Conservation (phyloP, 2,113 vertebrate species). For the Alosa alosa region DNA sequence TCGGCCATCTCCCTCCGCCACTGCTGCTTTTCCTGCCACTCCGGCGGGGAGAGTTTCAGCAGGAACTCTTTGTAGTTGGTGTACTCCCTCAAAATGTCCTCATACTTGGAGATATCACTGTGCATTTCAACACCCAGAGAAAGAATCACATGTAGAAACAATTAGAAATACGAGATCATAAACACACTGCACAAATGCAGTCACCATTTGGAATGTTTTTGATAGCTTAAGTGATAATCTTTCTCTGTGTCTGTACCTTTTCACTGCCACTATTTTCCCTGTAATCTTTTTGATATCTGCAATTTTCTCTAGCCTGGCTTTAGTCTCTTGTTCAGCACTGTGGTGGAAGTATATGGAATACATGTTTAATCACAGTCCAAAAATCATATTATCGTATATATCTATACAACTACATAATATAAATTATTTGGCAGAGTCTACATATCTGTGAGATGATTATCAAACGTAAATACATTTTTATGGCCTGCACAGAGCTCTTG, state of each 20-base stretch:
- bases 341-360: neutral
- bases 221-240: neutral
- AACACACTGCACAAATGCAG: neutral
- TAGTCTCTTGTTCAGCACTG: conserved; percentile 71
- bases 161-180: neutral
- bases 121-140: neutral
- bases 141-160: neutral
- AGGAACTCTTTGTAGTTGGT: conserved; percentile 72
- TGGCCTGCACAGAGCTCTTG: conserved; percentile 60
- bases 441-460: neutral
- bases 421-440: neutral
- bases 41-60: conserved; percentile 69
- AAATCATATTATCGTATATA: neutral
- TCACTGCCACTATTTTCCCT: conserved; percentile 64
- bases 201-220: neutral
- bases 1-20: conserved; percentile 29
- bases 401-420: neutral
- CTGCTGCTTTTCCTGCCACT: conserved; percentile 66
- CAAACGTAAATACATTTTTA: conserved; percentile 61
- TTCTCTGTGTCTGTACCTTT: conserved; percentile 62
- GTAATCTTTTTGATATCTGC: conserved; percentile 63
- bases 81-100: conserved; percentile 67
- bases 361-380: neutral
- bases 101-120: conserved; percentile 71
- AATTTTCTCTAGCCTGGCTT: conserved; percentile 65